phyloP scores from a whole-genome alignment of 2,888 invertebrate genomes.

The Charanyca ferruginea region DNA sequence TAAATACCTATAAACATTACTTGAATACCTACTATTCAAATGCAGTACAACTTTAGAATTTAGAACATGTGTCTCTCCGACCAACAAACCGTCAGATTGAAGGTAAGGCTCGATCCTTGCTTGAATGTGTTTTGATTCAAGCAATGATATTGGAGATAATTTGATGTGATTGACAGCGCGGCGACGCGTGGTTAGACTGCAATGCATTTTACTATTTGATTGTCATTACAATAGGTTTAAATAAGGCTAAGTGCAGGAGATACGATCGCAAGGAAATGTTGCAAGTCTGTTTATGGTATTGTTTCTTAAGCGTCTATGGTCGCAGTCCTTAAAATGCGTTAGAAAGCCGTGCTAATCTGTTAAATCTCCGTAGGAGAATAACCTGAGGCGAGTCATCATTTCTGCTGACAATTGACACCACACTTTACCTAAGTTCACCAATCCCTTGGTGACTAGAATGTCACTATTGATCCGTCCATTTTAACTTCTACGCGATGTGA shows the following conservation, averaged over 20 bases:
- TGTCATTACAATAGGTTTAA: slow-evolving; percentile 33
- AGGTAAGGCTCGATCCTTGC: slow-evolving; percentile 28
- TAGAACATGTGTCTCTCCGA: slow-evolving; percentile 30
- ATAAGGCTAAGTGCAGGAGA: slow-evolving; percentile 11
- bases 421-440: too few relatives aligned
- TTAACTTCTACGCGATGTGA: background rate
- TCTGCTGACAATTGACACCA: too few relatives aligned
- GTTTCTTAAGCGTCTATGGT: background rate
- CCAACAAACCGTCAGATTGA: slow-evolving; percentile 2
- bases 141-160: slow-evolving; percentile 21
- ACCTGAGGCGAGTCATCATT: too few relatives aligned
- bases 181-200: slow-evolving; percentile 58
- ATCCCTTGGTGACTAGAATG: too few relatives aligned
- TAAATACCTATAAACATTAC: slow-evolving; percentile 15
- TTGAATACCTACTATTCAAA: slow-evolving; percentile 38
- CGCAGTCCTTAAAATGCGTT: too few relatives aligned
- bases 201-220: slow-evolving; percentile 19
- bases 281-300: background rate
- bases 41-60: slow-evolving; percentile 23
- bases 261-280: background rate
- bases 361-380: too few relatives aligned
- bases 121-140: slow-evolving; percentile 23
- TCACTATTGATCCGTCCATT: too few relatives aligned
- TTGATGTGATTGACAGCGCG: slow-evolving; percentile 60
- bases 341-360: too few relatives aligned